phyloP scores from a whole-genome alignment of 2,797 vertebrate species.

The Rousettus madagascariensis region DNA sequence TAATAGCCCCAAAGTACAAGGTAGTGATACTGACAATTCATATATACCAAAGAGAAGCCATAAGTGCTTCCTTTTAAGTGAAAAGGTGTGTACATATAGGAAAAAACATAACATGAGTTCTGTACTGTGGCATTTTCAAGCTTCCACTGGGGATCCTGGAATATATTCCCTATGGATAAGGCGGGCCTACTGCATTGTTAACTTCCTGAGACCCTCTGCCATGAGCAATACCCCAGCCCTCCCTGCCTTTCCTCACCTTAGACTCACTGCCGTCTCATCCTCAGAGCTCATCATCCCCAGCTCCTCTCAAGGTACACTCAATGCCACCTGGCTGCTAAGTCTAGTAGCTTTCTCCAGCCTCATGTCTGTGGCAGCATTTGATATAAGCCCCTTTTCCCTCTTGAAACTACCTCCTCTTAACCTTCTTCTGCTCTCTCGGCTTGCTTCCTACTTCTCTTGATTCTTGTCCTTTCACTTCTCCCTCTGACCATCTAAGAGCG shows the following conservation, averaged over 20 bases:
- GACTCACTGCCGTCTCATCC: neutral
- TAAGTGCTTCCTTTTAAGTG: neutral
- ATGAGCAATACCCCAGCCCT: neutral
- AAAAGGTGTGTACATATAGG: neutral
- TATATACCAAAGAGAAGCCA: neutral
- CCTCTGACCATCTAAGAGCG: accelerated
- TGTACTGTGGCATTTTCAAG: neutral
- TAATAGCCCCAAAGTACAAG: no score
- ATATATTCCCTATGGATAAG: no score
- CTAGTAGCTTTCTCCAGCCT: accelerated
- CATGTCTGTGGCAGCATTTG: neutral
- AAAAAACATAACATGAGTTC: neutral
- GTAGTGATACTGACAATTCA: no score
- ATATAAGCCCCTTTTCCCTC: neutral
- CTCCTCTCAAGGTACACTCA: neutral
- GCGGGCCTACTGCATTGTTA: accelerated
- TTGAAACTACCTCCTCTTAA: neutral
- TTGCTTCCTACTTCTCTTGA: neutral
- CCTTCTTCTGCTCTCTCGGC: neutral
- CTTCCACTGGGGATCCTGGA: neutral
- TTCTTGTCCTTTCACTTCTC: neutral
- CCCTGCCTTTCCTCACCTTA: neutral
- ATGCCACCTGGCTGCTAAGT: neutral
- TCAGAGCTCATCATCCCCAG: neutral
- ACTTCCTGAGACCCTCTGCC: neutral